These are phyloP conservation scores for Pavo muticus DNA, from an alignment of 2,113 vertebrate species.

Conservation along the genomic window DNA sequence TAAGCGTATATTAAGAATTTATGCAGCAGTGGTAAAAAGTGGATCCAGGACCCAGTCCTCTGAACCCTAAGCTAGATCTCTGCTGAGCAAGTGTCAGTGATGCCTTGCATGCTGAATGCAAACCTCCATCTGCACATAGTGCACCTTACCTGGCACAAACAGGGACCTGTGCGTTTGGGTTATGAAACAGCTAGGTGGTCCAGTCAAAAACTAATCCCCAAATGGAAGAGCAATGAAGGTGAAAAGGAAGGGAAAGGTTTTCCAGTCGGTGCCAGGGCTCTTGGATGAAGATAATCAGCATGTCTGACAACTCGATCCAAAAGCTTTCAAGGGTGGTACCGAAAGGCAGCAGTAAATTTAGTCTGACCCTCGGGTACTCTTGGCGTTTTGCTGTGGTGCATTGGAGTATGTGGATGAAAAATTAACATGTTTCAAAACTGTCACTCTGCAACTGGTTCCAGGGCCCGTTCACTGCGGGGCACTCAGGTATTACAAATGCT, in stretches of 20 bases:
- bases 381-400: not conserved
- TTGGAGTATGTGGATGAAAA: not conserved
- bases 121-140: fast-evolving
- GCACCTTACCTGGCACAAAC: not conserved
- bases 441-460: not conserved
- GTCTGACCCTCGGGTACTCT: not conserved
- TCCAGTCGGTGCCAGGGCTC: not conserved
- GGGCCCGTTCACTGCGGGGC: not conserved
- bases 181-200: not conserved
- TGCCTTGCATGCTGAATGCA: not conserved
- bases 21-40: not conserved
- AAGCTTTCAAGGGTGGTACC: slow-evolving; percentile 17
- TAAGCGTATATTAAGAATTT: not conserved
- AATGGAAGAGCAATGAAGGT: not conserved
- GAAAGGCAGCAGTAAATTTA: slow-evolving; percentile 17
- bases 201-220: not conserved
- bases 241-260: not conserved
- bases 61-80: not conserved
- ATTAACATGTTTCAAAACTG: not conserved
- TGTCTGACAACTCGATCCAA: not conserved
- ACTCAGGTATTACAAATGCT: not conserved
- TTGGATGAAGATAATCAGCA: not conserved
- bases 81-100: not conserved
- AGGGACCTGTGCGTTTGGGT: fast-evolving
- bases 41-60: fast-evolving